Evolutionary conservation across 2,113 vertebrate species (phyloP), one percentile per base, ranked within the genome.

Genomic region (Cololabis saira): DNA sequence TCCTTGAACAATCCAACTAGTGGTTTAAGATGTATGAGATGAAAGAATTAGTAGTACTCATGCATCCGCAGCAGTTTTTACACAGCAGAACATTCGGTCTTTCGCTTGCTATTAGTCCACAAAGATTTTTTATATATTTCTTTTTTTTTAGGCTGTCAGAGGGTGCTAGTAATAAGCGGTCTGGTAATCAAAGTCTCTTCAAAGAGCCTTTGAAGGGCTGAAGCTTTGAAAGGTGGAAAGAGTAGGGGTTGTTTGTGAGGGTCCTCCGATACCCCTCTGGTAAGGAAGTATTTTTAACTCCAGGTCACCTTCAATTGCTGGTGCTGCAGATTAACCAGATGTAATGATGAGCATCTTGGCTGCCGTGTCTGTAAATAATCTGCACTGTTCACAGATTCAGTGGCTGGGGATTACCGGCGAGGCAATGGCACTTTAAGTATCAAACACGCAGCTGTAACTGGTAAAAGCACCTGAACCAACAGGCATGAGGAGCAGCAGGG

Each of bases 161-260:
- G 45, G 48, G 61, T 67, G 53, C 45, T 54, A 58, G 75, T 75
- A 66, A 45, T 2, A 55, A 51, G 16, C 51, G 30, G 61, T 22
- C 50, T 60, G 73, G 44, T 75, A 78, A 84, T 87, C 74, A 78
- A 48, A 33, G 51, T 14, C 64, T 45, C 62, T 84, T 84, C 75
- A 82, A 82, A 87, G 79, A 0, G 0, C 0, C 79, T 78, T 82
- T 84, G 79, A 80, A 81, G 70, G 57, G 63, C 71, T 56, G 67
- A 41, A 47, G 81, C 78, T 84, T 78, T 77, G 48, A 77, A 83
- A 55, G 58, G 58, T 64, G 55, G 41, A 64, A 57, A 70, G 66
- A 49, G 62, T 59, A 58, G 53, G 41, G 40, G 71, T 33, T 74
- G 79, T 73, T n/a, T 78, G 67, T 64, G 71, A 18, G 55, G 14